Evolutionary conservation across 2,113 vertebrate genomes (phyloP).

Genomic region (Oncorhynchus masou): DNA sequence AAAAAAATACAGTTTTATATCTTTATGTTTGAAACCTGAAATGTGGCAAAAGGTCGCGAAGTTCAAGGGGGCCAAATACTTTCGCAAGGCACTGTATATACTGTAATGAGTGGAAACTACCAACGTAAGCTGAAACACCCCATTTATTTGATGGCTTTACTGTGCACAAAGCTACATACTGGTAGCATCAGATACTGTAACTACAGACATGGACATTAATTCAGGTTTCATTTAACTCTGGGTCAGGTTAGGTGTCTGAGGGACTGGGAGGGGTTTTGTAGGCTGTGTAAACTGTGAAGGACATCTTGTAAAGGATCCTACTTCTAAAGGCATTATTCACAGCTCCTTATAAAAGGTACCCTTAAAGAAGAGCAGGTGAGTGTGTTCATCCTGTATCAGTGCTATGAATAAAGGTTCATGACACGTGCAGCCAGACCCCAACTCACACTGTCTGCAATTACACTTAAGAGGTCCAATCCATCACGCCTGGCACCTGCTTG

Average conservation of each 20-base stretch:
- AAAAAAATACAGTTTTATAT: too few relatives aligned
- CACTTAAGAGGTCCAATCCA: slow-evolving; percentile 32
- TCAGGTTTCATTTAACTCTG: neutral
- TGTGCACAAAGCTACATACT: neutral
- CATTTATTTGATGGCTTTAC: neutral
- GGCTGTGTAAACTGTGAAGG: slow-evolving; percentile 4
- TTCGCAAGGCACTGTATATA: too few relatives aligned
- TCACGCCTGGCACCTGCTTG: slow-evolving; percentile 44
- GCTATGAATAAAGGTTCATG: neutral
- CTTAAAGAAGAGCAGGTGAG: slow-evolving; percentile 8
- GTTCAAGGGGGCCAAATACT: too few relatives aligned
- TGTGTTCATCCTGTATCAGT: neutral
- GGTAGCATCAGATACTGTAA: neutral
- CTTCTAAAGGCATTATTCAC: slow-evolving; percentile 15
- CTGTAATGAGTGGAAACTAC: neutral
- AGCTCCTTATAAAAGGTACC: neutral
- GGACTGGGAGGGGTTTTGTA: slow-evolving; percentile 13
- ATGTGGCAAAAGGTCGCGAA: too few relatives aligned
- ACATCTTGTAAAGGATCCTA: neutral
- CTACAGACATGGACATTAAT: neutral
- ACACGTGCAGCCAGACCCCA: neutral
- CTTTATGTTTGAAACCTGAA: too few relatives aligned
- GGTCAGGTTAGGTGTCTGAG: too few relatives aligned
- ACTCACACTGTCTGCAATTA: slow-evolving; percentile 40
- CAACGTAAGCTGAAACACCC: neutral